A percentile compares a stretch with the other conserved stretches of the same genome.
Evolutionary conservation across 2,888 invertebrate genomes (phyloP).

Genomic region (Campoplex nolae): DNA sequence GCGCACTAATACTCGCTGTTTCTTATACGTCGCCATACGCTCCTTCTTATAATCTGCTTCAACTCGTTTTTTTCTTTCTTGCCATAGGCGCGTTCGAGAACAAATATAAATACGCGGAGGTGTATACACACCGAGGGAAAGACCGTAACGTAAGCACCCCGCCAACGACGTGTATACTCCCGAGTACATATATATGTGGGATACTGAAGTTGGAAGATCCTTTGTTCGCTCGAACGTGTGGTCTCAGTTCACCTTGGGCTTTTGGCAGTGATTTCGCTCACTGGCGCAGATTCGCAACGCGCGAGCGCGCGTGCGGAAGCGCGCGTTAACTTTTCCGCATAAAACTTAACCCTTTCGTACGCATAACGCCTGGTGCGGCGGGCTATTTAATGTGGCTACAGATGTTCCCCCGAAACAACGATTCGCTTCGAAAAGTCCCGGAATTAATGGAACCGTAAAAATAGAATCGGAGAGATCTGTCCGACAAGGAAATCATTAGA

Average conservation of each 20-base stretch:
- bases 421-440: neutral
- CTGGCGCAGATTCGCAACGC: neutral
- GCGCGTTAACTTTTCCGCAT: neutral
- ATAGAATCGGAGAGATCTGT: neutral
- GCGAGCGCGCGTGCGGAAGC: neutral
- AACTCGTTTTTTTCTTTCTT: conserved; percentile 12
- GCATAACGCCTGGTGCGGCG: neutral
- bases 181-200: neutral
- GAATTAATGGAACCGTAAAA: neutral
- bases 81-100: conserved; percentile 15
- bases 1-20: conserved; percentile 26
- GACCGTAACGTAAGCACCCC: conserved; percentile 29
- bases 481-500: neutral
- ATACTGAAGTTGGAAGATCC: conserved; percentile 38
- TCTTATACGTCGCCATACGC: conserved; percentile 18
- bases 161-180: neutral
- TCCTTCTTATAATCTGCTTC: neutral
- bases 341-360: neutral
- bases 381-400: neutral
- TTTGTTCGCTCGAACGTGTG: conserved; percentile 46
- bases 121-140: conserved; percentile 21
- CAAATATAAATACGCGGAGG: conserved; percentile 55
- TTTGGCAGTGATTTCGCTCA: conserved; percentile 8
- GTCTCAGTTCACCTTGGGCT: conserved; percentile 9
- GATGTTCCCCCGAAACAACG: neutral